Evolutionary conservation across 2,888 invertebrate species (phyloP), one percentile per base, ranked within the genome.

Genomic region (Hedya salicella): DNA sequence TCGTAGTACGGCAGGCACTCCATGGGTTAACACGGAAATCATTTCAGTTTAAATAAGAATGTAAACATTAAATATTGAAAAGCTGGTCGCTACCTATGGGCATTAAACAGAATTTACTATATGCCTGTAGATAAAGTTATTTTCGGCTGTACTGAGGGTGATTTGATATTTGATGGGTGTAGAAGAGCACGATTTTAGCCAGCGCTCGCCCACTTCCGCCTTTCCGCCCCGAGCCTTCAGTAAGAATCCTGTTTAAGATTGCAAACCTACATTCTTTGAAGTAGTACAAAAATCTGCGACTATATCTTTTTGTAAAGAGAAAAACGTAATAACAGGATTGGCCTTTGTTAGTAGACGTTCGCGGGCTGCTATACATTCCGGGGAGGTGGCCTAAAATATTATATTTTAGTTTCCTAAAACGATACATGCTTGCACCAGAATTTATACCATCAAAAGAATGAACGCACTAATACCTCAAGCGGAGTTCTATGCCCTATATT

Each of bases 191-290:
- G 50, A 64, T 50, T 57, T 14, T 52, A 50, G 50, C 32, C 42
- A 30, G 39, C 46, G 52, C 9, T 65, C 46, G 52, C 53, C 19
- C 64, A 52, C 46, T 60, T 65, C 59, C 59, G 59, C 9, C 36
- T 59, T 48, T 53, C 46, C 59, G 52, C 44, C 59, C 39, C 59
- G 59, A 53, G 44, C 46, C 52, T 42, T 65, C 39, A 17, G 46
- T 17, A 36, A 46, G 52, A 39, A 60, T 53, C 59, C 65, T 53
- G 52, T 53, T 65, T 53, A 39, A 48, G 59, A 53, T 60, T 65
- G 53, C 52, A 59, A 59, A 65, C 65, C 52, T 46, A 65, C 52
- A 53, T 48, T 65, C 65, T 65, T 60, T 60, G 65, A 65, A 53
- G 65, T 65, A 25, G 39, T 52, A 52, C 30, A 25, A 21, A 60